A percentile compares a stretch with the other conserved stretches of the same genome.
phyloP scores from a whole-genome alignment of 2,113 vertebrate genomes.

The Tupaia chinensis region DNA sequence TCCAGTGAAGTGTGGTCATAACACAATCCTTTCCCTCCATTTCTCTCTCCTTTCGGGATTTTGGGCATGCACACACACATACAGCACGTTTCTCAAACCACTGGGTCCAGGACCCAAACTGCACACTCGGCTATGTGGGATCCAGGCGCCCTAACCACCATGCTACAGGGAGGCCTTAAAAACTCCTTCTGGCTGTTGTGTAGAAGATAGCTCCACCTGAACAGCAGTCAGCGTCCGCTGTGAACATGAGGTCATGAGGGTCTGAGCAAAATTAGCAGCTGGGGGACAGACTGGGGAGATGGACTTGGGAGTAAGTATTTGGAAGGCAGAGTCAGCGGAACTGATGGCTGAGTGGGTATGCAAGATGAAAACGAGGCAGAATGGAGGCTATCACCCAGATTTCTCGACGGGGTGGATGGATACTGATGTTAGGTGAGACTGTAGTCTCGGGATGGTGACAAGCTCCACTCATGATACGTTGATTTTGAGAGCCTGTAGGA shows the following conservation, averaged over 20 bases:
- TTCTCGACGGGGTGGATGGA: background rate
- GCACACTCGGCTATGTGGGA: too few relatives aligned
- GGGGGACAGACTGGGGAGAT: background rate
- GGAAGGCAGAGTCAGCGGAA: constrained; percentile 22
- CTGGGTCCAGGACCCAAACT: too few relatives aligned
- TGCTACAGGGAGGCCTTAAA: too few relatives aligned
- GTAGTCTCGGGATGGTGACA: background rate
- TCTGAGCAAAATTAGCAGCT: constrained; percentile 9
- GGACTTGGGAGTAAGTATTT: background rate
- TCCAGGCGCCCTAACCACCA: too few relatives aligned
- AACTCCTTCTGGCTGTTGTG: background rate
- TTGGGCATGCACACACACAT: too few relatives aligned
- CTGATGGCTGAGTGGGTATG: background rate
- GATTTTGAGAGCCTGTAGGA: background rate
- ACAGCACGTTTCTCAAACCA: too few relatives aligned
- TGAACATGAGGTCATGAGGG: background rate
- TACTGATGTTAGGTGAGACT: background rate
- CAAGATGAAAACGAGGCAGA: background rate
- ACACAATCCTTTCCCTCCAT: too few relatives aligned
- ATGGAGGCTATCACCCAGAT: background rate
- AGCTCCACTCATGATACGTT: background rate
- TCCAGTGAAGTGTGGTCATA: too few relatives aligned
- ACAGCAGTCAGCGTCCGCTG: background rate
- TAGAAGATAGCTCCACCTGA: background rate
- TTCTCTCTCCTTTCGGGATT: too few relatives aligned